Evolutionary conservation across 92 coral and sea anemone genomes (phyloP), one percentile per base, ranked within the genome.

Genomic region (Palythoa heliodiscus): DNA sequence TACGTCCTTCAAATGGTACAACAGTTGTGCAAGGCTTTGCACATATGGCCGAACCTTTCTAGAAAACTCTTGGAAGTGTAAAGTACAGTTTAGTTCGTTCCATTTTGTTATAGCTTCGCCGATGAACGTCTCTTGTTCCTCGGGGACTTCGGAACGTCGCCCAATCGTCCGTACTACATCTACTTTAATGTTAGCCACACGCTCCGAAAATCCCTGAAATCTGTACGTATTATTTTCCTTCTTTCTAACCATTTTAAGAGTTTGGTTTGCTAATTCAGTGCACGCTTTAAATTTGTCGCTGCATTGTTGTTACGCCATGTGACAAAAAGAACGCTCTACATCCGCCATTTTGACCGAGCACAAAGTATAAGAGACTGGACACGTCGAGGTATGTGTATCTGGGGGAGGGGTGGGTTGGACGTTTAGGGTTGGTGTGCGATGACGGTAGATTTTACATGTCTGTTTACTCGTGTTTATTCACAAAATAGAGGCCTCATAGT

Each of bases 61-160:
- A 11, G 89, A 57, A 69, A 94, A 94, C 40, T 85, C 85, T 83
- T 94, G 99, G 86, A 89, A 94, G 89, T 96, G 93, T 80, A 92
- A 86, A 39, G 99, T 94, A 72, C 99, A 94, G 87, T 96, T 94
- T 64, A 96, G 71, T 82, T 96, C 97, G 17, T 76, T 86, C 99
- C 99, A 96, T 90, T 92, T 96, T 23, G 83, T 78, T 19, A 96
- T 82, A 75, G 95, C 89, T 79, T 91, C 96, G 77, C 90, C 84
- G 76, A 96, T 89, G 73, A 96, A 96, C 11, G 99, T 96, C 66
- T 96, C 99, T 57, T 88, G 90, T 23, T 96, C 98, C 79, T 96
- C 99, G 5, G 98, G 99, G 11, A 79, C 88, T 78, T 88, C 91
- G 8, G 95, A 77, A 29, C 95, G 87, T 83, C 78, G 91, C 61